Percentiles rank a stretch among this genome's conserved stretches.
These are phyloP conservation scores for Cosmia pyralina DNA, from an alignment of 2,888 invertebrate species.

Conservation along the genomic window DNA sequence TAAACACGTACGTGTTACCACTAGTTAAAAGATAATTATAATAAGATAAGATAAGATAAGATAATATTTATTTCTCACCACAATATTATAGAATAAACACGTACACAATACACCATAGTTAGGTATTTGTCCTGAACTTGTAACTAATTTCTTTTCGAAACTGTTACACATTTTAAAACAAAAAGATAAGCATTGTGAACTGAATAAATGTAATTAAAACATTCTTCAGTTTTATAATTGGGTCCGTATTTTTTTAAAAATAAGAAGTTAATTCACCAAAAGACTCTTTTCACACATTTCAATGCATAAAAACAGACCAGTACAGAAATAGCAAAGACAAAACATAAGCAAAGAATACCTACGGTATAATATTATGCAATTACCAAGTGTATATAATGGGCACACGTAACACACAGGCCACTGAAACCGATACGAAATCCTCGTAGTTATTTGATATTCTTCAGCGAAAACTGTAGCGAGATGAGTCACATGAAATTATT, in stretches of 20 bases:
- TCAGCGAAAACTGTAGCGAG: constrained; percentile 83
- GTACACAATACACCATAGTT: too few relatives aligned
- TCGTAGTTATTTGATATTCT: constrained; percentile 83
- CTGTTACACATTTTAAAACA: background rate
- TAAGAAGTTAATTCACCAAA: background rate
- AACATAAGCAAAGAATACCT: background rate
- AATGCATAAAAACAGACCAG: background rate
- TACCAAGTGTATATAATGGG: background rate
- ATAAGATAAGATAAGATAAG: too few relatives aligned
- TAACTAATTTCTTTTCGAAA: constrained; percentile 33
- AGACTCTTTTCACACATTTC: background rate
- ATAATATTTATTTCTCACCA: too few relatives aligned
- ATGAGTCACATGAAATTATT: constrained; percentile 87
- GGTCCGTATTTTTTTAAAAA: background rate
- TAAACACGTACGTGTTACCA: constrained; percentile 22
- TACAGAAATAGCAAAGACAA: background rate
- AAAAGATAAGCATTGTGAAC: background rate
- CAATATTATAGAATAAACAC: too few relatives aligned
- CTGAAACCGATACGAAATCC: constrained; percentile 61
- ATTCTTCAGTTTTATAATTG: background rate
- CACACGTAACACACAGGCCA: constrained; percentile 22
- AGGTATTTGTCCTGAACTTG: background rate
- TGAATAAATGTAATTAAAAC: background rate
- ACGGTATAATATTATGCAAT: constrained; percentile 1
- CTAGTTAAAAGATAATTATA: constrained; percentile 26